Evolutionary conservation across 2,797 vertebrate species (phyloP).

Genomic region (Gadopsis marmoratus): DNA sequence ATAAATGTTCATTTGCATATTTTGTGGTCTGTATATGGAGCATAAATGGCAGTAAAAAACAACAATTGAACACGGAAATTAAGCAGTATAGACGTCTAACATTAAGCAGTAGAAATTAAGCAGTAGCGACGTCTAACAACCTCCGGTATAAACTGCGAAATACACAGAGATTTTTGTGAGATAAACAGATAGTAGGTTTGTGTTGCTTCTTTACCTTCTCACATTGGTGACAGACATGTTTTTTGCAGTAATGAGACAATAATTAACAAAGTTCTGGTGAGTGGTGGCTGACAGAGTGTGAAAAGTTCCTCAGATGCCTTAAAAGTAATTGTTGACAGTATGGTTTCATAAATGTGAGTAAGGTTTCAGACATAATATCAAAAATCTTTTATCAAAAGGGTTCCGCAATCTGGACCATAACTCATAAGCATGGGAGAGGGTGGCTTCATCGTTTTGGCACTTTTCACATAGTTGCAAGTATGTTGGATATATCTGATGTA

Average conservation of each 20-base stretch:
- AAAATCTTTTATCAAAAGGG: not conserved
- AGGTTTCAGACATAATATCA: not conserved
- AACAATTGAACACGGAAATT: not conserved
- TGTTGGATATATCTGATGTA: not conserved
- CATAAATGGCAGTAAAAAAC: not conserved
- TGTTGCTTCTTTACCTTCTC: not conserved
- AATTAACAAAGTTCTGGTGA: not conserved
- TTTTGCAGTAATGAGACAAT: not conserved
- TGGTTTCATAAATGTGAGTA: not conserved
- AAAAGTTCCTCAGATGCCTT: not conserved
- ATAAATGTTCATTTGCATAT: not conserved
- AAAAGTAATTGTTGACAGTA: not conserved
- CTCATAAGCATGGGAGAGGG: not conserved
- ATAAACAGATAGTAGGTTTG: not conserved
- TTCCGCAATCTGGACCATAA: not conserved
- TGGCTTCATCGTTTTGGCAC: not conserved
- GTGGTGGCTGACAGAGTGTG: too few species aligned
- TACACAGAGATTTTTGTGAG: not conserved
- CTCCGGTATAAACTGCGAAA: not conserved
- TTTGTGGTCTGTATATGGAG: not conserved
- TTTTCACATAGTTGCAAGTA: not conserved
- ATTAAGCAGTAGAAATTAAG: too few species aligned
- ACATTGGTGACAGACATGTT: not conserved
- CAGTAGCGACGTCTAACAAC: not conserved
- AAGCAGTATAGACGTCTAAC: not conserved